Evolutionary conservation across 2,797 vertebrate genomes (phyloP), one percentile per base, ranked within the genome.

Genomic region (Sebastes matsubarae): DNA sequence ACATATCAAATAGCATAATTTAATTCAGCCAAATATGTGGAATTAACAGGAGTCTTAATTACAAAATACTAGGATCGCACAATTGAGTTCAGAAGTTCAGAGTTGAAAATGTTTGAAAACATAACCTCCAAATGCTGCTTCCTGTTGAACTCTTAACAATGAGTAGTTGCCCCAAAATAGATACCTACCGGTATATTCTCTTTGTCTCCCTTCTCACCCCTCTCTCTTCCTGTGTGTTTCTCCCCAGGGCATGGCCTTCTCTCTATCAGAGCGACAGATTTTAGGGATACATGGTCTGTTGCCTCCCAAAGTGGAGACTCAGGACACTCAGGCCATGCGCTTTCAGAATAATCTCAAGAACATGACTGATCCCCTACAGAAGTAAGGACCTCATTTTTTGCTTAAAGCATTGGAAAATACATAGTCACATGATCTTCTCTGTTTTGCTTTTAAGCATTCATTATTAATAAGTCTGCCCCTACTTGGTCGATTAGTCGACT

Each of bases 251-350:
- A 99, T 99, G 98, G 98, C 98, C 24, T 99, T 99, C 80, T 95
- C 97, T 0, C 85, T 99, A 3, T 87, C 94, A 27, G 98, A 99
- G 84, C 94, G 98, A 10, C 98, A 99, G 67, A 97, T 99, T 81
- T 96, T 99, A 13, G 98, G 98, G 2, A 89, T 99, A 79, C 98
- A 99, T 72, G 98, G 98, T 12, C 95, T 99, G 54, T 91, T 99
- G 2, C 98, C 98, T 83, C 97, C 98, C 1, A 99, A 99, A 93
- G 96, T 99, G 64, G 99, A 99, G 94, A 97, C 97, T 0, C 98
- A 99, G 77, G 98, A 98, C 91, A 96, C 96, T 57, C 98, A 99
- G 85, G 97, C 98, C 57, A 94, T 98, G 88, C 96, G 98, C 38
- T 99, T 99, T 93, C 97, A 98, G 88, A 97, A 91, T 87, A 99